Base-by-base conservation (phyloP, 2,113 vertebrate genomes). In the Pteropus alecto region DNA sequence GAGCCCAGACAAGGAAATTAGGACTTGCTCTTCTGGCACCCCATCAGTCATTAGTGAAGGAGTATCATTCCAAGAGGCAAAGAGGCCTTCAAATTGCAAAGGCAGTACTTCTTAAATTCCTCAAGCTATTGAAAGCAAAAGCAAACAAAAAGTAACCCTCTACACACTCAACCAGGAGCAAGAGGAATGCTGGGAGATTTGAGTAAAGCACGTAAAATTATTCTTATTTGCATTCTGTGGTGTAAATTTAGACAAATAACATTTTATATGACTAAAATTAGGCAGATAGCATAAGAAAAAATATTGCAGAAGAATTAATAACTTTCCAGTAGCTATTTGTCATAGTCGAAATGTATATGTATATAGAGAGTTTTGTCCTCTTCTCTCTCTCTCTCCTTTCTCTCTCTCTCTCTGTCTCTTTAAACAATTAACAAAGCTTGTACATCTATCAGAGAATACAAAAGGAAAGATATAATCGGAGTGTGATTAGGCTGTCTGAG, bases 191-290 rank as follows among this genome's bases (percentile, higher is more conserved):
- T 56, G 30, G 35, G 41, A 73, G 4, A 38, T 19, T 46, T 70
- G 35, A 1, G 14, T 48, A 24, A 91, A 35, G 5, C 51, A 76
- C 33, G 16, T 35, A 70, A 88, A 86, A 81, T 54, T 51, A 26
- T 67, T 33, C 12, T 82, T 51, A 81, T 30, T 63, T 92, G 8
- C 48, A 88, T 41, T 46, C 30, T 21, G 65, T 85, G 41, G 16
- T 71, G 3, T 19, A 60, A 63, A 88, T 84, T 24, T 54, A 35
- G 30, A 5, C 21, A 76, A 93, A 76, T 3, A 85, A n/a, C 13
- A 93, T 63, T 76, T 68, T 43, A 70, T 90, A 71, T 24, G 11
- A 81, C 58, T 60, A 87, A 92, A 87, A 51, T 87, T 46, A 84
- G 28, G 28, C n/a, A 60, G 24, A 65, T 28, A 89, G 81, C 61